Conservation (phyloP, 2,888 invertebrate species). For the Mayetiola destructor region DNA sequence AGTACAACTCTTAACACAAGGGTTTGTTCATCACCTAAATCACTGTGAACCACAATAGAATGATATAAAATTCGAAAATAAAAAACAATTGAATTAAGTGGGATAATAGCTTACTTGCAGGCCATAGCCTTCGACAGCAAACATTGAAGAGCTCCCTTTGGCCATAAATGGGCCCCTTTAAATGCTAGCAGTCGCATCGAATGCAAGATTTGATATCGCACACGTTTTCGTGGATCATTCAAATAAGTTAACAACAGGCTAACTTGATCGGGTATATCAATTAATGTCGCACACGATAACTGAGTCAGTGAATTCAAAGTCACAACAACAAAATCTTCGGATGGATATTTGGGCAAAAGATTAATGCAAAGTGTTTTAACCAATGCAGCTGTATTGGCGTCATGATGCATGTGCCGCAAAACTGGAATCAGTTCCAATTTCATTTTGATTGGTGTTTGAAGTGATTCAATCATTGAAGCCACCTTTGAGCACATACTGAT, state of each 20-base stretch:
- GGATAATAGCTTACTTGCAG: slow-evolving; percentile 21
- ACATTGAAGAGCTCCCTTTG: slow-evolving; percentile 38
- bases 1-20: slow-evolving; percentile 31
- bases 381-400: slow-evolving; percentile 44
- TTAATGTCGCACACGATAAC: slow-evolving; percentile 73
- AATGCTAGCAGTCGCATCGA: slow-evolving; percentile 54
- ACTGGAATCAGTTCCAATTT: slow-evolving; percentile 83
- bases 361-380: slow-evolving; percentile 60
- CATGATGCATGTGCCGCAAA: slow-evolving; percentile 86
- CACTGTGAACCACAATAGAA: slow-evolving; percentile 19
- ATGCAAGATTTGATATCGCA: slow-evolving; percentile 51
- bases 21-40: slow-evolving; percentile 29
- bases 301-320: slow-evolving; percentile 78
- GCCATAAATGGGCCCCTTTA: slow-evolving; percentile 68
- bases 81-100: too few relatives aligned
- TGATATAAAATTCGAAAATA: background rate
- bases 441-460: slow-evolving; percentile 83
- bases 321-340: slow-evolving; percentile 63
- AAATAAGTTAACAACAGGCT: slow-evolving; percentile 50
- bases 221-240: slow-evolving; percentile 52
- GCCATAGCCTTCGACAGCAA: slow-evolving; percentile 29
- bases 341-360: slow-evolving; percentile 61
- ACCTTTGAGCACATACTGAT: slow-evolving; percentile 91
- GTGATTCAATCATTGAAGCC: slow-evolving; percentile 85
- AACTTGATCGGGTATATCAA: slow-evolving; percentile 82